These are phyloP conservation scores for Terebella lapidaria DNA, from an alignment of 2,888 invertebrate species.

Conservation along the genomic window DNA sequence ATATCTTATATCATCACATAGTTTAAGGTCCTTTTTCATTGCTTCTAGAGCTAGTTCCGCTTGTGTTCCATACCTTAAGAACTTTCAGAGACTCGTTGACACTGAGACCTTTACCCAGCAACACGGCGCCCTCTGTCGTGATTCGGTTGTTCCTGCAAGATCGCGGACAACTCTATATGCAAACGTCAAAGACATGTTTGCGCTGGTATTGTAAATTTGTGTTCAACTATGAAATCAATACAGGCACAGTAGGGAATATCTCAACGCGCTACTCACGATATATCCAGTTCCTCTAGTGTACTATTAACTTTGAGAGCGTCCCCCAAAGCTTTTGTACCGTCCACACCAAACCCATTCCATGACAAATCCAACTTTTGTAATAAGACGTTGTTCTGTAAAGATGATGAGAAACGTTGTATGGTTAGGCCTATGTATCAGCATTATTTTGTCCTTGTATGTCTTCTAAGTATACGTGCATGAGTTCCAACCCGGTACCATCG, in stretches of 20 bases:
- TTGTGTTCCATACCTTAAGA: constrained; percentile 48
- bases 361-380: constrained; percentile 47
- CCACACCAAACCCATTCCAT: constrained; percentile 52
- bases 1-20: no score
- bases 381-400: constrained; percentile 42
- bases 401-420: no score
- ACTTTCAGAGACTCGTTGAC: constrained; percentile 43
- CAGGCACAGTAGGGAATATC: no score
- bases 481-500: no score
- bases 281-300: constrained; percentile 44
- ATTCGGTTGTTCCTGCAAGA: constrained; percentile 48
- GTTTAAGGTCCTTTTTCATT: no score
- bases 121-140: constrained; percentile 49
- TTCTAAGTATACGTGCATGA: no score
- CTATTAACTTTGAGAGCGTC: constrained; percentile 49
- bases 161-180: not conserved
- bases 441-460: no score
- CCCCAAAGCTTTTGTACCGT: constrained; percentile 44
- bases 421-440: no score
- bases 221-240: no score
- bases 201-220: no score
- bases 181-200: not conserved
- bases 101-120: constrained; percentile 48
- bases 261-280: constrained; percentile 47
- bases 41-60: no score